Evolutionary conservation across 2,113 vertebrate genomes (phyloP).

Genomic region (Puma concolor): DNA sequence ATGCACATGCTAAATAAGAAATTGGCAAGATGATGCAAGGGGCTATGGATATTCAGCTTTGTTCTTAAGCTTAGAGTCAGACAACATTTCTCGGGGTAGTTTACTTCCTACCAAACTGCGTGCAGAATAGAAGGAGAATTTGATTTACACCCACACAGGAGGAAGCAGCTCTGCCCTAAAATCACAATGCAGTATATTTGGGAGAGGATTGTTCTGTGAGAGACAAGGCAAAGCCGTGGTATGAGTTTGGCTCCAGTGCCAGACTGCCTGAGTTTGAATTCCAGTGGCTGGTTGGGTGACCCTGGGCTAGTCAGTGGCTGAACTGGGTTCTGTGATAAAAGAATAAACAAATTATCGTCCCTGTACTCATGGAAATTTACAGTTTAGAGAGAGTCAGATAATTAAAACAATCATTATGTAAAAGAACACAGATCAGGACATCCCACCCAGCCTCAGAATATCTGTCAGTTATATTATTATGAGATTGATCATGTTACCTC

Average conservation of each 20-base stretch:
- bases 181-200: background rate
- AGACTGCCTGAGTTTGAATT: background rate
- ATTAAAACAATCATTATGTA: background rate
- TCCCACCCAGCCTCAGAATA: background rate
- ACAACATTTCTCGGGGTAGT: slow-evolving; percentile 44
- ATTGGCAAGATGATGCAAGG: slow-evolving; percentile 54
- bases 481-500: background rate
- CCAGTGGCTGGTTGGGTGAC: background rate
- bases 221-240: background rate
- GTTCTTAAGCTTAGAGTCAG: slow-evolving; percentile 55
- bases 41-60: slow-evolving; percentile 60
- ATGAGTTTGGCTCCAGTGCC: background rate
- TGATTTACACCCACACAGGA: background rate
- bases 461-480: background rate
- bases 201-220: background rate
- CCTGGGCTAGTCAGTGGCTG: background rate
- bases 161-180: background rate
- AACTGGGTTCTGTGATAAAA: background rate
- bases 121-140: slow-evolving; percentile 15
- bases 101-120: slow-evolving; percentile 54
- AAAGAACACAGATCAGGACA: background rate
- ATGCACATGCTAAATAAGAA: slow-evolving; percentile 69
- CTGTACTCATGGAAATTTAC: background rate
- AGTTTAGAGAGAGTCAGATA: background rate
- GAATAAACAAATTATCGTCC: background rate